Percentiles rank a stretch among this genome's conserved stretches.
These are phyloP conservation scores for Synergus itoensis DNA, from an alignment of 2,888 invertebrate species.

Conservation along the genomic window DNA sequence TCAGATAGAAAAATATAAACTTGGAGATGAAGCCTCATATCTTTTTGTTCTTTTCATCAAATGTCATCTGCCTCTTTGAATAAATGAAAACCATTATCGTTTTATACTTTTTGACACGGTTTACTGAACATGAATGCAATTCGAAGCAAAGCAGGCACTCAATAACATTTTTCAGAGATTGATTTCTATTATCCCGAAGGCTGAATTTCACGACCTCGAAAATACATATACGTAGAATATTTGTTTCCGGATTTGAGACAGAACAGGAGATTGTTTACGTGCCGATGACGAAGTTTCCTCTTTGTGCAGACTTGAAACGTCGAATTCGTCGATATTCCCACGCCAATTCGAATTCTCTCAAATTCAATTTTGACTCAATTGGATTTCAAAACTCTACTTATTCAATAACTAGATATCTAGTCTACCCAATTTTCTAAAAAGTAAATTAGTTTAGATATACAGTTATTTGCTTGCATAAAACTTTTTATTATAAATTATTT, in stretches of 20 bases:
- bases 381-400: neutral
- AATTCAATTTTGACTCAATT: neutral
- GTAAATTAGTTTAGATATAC: no score
- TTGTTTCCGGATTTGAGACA: constrained; percentile 31
- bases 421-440: no score
- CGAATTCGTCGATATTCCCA: neutral
- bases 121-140: constrained; percentile 21
- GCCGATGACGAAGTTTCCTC: constrained; percentile 9
- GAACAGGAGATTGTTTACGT: constrained; percentile 33
- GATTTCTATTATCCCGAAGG: constrained; percentile 24
- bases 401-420: neutral
- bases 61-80: neutral
- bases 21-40: neutral
- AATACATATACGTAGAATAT: constrained; percentile 12
- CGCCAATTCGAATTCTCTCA: neutral
- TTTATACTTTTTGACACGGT: constrained; percentile 16
- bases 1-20: neutral
- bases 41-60: neutral
- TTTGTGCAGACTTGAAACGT: neutral
- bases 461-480: no score
- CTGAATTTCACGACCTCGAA: constrained; percentile 26
- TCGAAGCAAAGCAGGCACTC: constrained; percentile 14
- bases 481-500: no score
- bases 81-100: constrained; percentile 21
- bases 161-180: constrained; percentile 30